These are phyloP conservation scores for Neopelma chrysocephalum DNA, from an alignment of 2,797 vertebrate species.

Conservation along the genomic window DNA sequence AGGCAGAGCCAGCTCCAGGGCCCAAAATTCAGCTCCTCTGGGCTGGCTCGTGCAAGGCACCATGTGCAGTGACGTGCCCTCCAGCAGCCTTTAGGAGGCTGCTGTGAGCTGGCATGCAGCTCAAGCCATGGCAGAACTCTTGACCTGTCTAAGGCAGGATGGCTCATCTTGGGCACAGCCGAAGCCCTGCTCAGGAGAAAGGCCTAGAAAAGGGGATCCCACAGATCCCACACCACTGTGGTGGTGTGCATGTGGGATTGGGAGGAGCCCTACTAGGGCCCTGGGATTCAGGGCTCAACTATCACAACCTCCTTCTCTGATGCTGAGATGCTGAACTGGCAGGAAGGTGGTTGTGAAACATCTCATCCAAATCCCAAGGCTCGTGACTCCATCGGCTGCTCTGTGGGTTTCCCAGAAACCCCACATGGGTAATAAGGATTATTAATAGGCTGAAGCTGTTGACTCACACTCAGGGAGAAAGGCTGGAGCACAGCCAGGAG, in stretches of 20 bases:
- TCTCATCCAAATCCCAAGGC: slow-evolving; percentile 7
- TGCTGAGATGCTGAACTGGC: neutral
- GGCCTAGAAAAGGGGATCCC: neutral
- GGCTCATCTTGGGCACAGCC: neutral
- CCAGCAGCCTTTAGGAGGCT: neutral
- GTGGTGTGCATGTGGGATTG: neutral
- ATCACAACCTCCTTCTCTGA: neutral
- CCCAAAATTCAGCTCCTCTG: neutral
- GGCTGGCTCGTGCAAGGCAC: neutral
- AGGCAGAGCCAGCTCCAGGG: neutral
- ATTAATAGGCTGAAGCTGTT: slow-evolving; percentile 61
- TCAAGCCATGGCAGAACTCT: neutral
- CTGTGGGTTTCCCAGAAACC: slow-evolving; percentile 50
- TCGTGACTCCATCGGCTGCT: neutral
- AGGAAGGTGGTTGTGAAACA: neutral
- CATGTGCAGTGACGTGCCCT: neutral
- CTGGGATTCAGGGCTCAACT: neutral
- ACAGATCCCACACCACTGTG: neutral
- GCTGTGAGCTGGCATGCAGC: neutral
- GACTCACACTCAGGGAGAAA: slow-evolving; percentile 43
- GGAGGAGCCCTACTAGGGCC: neutral
- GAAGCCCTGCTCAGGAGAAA: neutral
- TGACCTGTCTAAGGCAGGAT: neutral
- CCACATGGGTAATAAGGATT: slow-evolving; percentile 24
- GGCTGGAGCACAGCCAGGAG: slow-evolving; percentile 39